A percentile compares a stretch with the other conserved stretches of the same genome.
Conservation (phyloP, 2,113 vertebrate species). For the Micronycteris hirsuta region DNA sequence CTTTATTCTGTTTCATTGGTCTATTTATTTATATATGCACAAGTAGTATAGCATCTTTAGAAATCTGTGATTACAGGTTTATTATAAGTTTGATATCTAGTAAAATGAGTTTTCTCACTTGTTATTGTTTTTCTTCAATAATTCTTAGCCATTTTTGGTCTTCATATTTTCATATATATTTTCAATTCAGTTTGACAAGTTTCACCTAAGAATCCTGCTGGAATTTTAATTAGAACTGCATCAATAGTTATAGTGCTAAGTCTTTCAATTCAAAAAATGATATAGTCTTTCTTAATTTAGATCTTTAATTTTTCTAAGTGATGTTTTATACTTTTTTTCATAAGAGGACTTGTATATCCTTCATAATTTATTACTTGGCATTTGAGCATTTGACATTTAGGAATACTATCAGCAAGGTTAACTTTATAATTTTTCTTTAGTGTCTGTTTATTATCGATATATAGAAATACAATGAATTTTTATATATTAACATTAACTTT, state of each 20-base stretch:
- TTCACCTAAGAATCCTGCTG: background rate
- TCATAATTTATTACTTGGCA: background rate
- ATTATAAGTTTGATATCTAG: background rate
- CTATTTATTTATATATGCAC: background rate
- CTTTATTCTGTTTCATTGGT: background rate
- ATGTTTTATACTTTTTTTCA: background rate
- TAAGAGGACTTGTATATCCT: background rate
- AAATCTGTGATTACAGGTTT: background rate
- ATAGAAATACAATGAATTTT: background rate
- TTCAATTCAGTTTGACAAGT: background rate
- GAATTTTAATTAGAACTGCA: background rate
- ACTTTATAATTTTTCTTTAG: background rate
- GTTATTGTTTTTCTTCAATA: background rate
- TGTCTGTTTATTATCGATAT: background rate
- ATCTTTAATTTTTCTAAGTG: background rate
- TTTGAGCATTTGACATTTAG: background rate
- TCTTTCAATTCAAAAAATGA: constrained; percentile 16
- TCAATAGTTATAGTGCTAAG: background rate
- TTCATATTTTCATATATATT: background rate
- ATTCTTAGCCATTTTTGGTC: background rate
- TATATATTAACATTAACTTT: background rate
- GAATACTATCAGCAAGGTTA: background rate
- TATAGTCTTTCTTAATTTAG: background rate
- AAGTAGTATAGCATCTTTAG: background rate
- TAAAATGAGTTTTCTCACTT: background rate